phyloP scores from a whole-genome alignment of 1,140 invertebrate genomes.

The Tenebrio molitor region DNA sequence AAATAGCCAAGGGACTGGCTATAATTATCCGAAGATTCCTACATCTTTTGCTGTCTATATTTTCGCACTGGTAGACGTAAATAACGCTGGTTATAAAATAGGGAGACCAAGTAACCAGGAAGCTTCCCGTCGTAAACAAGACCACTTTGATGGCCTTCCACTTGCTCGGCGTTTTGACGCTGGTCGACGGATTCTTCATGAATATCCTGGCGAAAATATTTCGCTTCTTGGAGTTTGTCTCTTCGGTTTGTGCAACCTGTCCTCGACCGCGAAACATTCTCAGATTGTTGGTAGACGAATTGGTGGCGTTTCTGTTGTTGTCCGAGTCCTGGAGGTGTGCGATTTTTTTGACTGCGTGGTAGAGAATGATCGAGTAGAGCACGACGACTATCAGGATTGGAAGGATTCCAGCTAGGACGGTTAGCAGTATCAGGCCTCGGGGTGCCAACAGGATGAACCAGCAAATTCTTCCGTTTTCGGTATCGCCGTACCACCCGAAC shows the following conservation, averaged over 20 bases:
- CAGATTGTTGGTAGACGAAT: constrained; percentile 42
- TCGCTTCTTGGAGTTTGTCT: not conserved
- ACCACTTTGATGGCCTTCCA: constrained; percentile 72
- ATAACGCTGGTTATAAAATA: constrained; percentile 69
- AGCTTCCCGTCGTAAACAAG: constrained; percentile 71
- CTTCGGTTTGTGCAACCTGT: constrained; percentile 15
- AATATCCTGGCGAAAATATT: constrained; percentile 46
- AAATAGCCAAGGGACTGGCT: constrained; percentile 69
- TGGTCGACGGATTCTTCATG: constrained; percentile 44
- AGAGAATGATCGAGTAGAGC: constrained; percentile 71
- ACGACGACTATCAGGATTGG: constrained; percentile 69
- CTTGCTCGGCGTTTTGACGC: constrained; percentile 66
- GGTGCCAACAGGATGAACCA: constrained; percentile 70
- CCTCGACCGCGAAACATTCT: constrained; percentile 58
- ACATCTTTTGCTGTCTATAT: constrained; percentile 66
- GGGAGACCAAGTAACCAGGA: constrained; percentile 68
- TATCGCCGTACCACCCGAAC: constrained; percentile 70
- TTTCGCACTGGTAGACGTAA: constrained; percentile 69
- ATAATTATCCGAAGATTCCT: constrained; percentile 67
- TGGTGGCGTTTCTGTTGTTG: constrained; percentile 41
- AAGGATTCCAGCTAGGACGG: constrained; percentile 68
- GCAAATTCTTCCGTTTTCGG: constrained; percentile 66
- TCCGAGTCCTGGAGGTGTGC: constrained; percentile 61
- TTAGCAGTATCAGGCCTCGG: constrained; percentile 68
- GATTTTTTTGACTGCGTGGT: constrained; percentile 68